Conservation (phyloP, 2,113 vertebrate species). For the Cygnus buccinator region DNA sequence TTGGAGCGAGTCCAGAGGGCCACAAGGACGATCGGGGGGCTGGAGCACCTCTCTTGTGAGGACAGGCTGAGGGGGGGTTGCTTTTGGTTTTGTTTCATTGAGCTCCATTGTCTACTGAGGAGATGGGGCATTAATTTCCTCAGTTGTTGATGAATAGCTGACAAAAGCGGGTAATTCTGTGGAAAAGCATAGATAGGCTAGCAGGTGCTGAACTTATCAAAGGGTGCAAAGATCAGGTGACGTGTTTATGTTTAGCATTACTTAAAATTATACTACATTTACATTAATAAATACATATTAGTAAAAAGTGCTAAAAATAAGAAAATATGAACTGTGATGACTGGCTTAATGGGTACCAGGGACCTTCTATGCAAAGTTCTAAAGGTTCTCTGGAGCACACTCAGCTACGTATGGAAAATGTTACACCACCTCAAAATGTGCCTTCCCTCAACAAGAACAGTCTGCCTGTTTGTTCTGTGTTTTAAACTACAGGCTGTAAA, state of each 20-base stretch:
- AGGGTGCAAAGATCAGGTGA: not conserved
- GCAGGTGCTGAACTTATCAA: not conserved
- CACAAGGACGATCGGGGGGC: not conserved
- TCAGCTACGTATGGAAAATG: fast-evolving
- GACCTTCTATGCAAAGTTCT: not conserved
- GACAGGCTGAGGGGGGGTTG: not conserved
- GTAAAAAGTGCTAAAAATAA: not conserved
- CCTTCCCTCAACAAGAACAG: not conserved
- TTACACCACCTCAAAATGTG: not conserved
- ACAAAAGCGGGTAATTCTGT: not conserved
- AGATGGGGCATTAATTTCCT: not conserved
- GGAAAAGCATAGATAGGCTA: not conserved
- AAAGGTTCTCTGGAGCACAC: not conserved
- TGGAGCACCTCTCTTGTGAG: not conserved
- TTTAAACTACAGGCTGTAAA: not conserved
- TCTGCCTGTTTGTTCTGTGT: not conserved
- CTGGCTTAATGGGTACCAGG: not conserved
- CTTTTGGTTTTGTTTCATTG: not conserved
- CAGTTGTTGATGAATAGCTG: not conserved
- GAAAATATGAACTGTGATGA: not conserved
- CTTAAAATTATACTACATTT: not conserved
- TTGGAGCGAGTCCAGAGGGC: not conserved
- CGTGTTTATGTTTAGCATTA: not conserved
- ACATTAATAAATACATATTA: not conserved
- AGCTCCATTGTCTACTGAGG: not conserved